Conservation (phyloP, 2,888 invertebrate species). For the Mallateleia sp. region DNA sequence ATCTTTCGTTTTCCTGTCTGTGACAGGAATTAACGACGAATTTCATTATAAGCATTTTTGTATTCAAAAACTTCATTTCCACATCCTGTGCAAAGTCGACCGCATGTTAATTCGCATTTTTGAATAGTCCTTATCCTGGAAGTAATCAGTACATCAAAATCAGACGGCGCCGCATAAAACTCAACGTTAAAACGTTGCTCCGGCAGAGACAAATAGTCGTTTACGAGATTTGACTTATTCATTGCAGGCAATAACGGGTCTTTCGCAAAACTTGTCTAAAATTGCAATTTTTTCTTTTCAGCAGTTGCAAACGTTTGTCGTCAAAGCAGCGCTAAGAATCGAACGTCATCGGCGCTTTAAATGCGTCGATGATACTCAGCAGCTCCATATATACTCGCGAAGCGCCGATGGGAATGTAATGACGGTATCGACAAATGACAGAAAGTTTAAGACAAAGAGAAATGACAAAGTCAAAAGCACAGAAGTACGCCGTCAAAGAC, state of each 20-base stretch:
- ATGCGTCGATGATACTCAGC: constrained; percentile 22
- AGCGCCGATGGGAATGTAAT: constrained; percentile 39
- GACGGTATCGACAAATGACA: constrained; percentile 48
- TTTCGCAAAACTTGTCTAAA: neutral
- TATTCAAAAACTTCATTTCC: constrained; percentile 3
- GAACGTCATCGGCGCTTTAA: constrained; percentile 29
- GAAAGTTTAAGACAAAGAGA: constrained; percentile 44
- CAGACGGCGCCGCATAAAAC: too few relatives aligned
- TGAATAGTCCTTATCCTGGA: neutral
- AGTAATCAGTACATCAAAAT: constrained; percentile 15
- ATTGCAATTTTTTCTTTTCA: neutral
- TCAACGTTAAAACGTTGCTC: neutral
- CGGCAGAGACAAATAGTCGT: neutral
- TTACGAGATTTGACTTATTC: neutral
- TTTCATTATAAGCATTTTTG: constrained; percentile 2
- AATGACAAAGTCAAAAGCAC: constrained; percentile 35
- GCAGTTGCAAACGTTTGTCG: constrained; percentile 2
- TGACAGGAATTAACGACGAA: constrained; percentile 2
- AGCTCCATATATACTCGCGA: constrained; percentile 41
- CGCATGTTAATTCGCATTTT: neutral
- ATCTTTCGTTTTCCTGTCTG: neutral
- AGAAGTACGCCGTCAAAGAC: constrained; percentile 39
- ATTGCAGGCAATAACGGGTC: neutral
- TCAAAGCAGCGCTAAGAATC: constrained; percentile 39
- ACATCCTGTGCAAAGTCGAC: neutral